These are phyloP conservation scores for Tholera decimalis DNA, from an alignment of 2,888 invertebrate species.

Conservation along the genomic window DNA sequence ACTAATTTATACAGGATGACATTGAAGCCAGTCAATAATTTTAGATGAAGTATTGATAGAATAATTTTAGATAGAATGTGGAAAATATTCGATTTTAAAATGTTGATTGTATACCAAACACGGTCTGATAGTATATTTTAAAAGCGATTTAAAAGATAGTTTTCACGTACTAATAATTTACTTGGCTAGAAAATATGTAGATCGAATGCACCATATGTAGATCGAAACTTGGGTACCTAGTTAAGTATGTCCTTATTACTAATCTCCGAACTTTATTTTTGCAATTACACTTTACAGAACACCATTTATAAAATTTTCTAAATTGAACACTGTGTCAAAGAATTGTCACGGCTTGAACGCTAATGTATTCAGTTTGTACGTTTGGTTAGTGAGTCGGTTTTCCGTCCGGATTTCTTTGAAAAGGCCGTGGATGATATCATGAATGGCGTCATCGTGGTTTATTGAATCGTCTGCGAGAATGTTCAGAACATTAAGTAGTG, in stretches of 20 bases:
- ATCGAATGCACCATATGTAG: background rate
- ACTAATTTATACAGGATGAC: background rate
- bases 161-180: background rate
- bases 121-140: background rate
- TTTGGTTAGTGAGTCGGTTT: conserved; percentile 33
- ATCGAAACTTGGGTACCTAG: background rate
- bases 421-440: conserved; percentile 63
- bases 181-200: background rate
- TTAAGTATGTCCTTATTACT: too few species aligned
- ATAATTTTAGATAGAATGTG: too few species aligned
- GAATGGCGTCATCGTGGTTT: conserved; percentile 56
- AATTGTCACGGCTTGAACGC: conserved; percentile 6
- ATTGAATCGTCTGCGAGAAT: conserved; percentile 50
- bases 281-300: background rate
- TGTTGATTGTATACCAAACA: background rate
- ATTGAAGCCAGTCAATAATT: background rate
- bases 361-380: conserved; percentile 22
- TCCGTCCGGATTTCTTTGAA: conserved; percentile 61
- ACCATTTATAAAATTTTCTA: background rate
- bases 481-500: conserved; percentile 27
- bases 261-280: too few species aligned
- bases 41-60: too few species aligned
- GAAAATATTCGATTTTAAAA: background rate
- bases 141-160: background rate
- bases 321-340: background rate